phyloP scores from a whole-genome alignment of 2,113 vertebrate species.

The Brachypodius melanocephalos region DNA sequence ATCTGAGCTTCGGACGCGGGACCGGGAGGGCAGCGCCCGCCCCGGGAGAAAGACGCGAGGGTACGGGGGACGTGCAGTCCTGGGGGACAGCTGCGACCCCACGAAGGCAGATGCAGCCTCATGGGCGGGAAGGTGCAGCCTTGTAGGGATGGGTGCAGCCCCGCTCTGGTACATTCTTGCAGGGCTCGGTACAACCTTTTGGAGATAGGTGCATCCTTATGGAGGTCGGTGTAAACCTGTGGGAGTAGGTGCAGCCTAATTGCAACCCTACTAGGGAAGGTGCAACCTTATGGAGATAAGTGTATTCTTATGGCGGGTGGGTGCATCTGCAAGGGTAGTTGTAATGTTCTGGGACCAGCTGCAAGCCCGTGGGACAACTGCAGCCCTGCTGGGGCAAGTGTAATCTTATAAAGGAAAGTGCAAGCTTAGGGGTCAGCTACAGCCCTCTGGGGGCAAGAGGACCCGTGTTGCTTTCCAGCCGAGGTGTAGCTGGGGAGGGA shows the following conservation, averaged over 20 bases:
- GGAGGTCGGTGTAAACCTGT: background rate
- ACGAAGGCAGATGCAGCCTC: background rate
- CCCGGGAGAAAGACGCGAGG: too few species aligned
- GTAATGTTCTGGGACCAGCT: background rate
- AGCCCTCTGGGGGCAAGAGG: background rate
- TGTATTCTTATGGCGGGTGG: rapidly evolving
- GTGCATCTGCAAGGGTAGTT: background rate
- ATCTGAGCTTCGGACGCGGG: background rate
- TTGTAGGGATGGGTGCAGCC: background rate
- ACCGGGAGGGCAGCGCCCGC: background rate
- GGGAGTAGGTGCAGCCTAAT: background rate
- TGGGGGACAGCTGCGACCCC: background rate
- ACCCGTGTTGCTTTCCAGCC: background rate
- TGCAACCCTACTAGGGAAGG: background rate
- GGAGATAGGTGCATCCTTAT: background rate
- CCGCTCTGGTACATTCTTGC: background rate
- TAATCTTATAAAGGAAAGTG: background rate
- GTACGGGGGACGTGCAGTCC: rapidly evolving
- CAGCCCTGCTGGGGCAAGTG: background rate
- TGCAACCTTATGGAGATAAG: background rate
- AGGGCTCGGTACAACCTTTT: background rate
- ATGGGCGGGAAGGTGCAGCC: background rate
- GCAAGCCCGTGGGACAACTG: background rate
- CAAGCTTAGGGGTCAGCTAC: background rate
- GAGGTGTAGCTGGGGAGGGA: background rate